phyloP scores from a whole-genome alignment of 2,113 vertebrate species.

The Lycocorax pyrrhopterus region DNA sequence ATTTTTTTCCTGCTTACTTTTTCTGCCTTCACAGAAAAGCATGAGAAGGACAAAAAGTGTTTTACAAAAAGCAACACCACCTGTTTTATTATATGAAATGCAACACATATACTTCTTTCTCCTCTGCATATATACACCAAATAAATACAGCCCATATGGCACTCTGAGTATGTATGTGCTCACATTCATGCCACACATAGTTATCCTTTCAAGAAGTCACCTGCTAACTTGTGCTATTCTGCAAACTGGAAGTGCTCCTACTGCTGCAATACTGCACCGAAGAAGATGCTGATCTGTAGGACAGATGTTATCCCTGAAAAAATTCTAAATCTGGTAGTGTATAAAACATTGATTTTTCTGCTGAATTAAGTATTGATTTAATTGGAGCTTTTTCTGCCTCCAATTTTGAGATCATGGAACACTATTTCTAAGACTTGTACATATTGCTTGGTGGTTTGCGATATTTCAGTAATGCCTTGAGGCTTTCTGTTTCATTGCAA shows the following conservation, averaged over 20 bases:
- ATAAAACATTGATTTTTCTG: not conserved
- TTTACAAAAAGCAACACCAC: conserved; percentile 46
- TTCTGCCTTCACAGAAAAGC: conserved; percentile 9
- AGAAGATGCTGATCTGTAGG: conserved; percentile 18
- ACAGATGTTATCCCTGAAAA: conserved; percentile 31
- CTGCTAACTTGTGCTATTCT: conserved; percentile 26
- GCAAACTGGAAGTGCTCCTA: conserved; percentile 20
- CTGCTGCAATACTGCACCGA: not conserved
- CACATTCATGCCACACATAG: conserved; percentile 52
- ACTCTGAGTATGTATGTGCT: conserved; percentile 4
- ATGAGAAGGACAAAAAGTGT: not conserved
- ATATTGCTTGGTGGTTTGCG: conserved; percentile 31
- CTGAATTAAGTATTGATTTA: conserved; percentile 40
- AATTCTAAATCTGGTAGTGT: not conserved
- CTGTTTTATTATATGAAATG: conserved; percentile 48
- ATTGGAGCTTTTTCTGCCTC: conserved; percentile 30
- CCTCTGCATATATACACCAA: conserved; percentile 10
- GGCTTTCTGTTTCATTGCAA: conserved; percentile 42
- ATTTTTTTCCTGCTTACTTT: conserved; percentile 23
- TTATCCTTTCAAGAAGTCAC: conserved; percentile 50
- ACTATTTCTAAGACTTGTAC: not conserved
- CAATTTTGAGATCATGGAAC: conserved; percentile 8
- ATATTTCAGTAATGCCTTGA: conserved; percentile 42
- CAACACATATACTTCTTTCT: conserved; percentile 22
- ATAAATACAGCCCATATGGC: conserved; percentile 59